Base-by-base conservation (phyloP, 1,140 invertebrate species). In the Apis dorsata region DNA sequence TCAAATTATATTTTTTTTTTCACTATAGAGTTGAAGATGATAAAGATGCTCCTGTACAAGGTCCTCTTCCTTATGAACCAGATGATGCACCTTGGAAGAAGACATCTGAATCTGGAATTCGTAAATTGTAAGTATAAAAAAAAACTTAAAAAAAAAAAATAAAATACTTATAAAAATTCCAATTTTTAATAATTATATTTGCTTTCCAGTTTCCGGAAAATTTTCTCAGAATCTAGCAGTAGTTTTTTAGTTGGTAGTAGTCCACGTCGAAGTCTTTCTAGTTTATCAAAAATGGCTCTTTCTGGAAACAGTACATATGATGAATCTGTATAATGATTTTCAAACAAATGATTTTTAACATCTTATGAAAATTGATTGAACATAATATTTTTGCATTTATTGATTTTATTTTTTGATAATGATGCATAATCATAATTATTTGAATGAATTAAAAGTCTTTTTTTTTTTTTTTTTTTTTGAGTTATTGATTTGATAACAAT, bases 81-180 rank as follows among this genome's bases (percentile, higher is more conserved):
- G 97, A 98, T 88, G 98, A 99, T 94, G 99, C 99, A 84, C 96
- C 97, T 0, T 98, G 97, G 97, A 98, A 97, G 92, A 96, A 96
- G 90, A 94, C 95, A 89, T 95, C 95, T 19, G 96, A 97, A 93
- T 98, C 97, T 81, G 97, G 98, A 57, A 98, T 99, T 90, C 95
- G 98, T 89, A 98, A 98, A 96, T 98, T 99, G 98, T 99, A 96
- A 96, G 97, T 97, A 44, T 44, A 44, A 7, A 44, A 44, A 84
- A 81, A 34, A 34, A 79, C 69, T 72, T 4, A 44, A 7, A 44
- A 44, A 44, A 44, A 44, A 44, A 44, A 44, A 7, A 44, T 44
- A 44, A 44, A 44, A 34, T 34, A 24, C 24, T 34, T 34, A 34
- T 28, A 68, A 59, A 4, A 3, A n/a, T 72, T 72, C 17, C 13